These are phyloP conservation scores for Cephalopterus ornatus DNA, from an alignment of 2,113 vertebrate species.

Conservation along the genomic window DNA sequence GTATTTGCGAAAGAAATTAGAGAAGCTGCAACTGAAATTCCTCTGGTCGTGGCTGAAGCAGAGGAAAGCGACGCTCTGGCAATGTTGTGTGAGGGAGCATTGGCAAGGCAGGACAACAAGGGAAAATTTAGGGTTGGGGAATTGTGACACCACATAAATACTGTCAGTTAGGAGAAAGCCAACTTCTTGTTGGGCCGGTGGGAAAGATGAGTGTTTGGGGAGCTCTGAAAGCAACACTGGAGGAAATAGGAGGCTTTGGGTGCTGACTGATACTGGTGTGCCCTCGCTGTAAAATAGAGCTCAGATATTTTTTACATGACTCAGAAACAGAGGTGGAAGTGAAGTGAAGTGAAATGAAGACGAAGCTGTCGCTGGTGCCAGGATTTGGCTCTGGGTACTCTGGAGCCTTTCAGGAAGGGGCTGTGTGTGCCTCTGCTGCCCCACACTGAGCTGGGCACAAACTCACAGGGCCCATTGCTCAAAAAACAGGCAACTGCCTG, in stretches of 20 bases:
- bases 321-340: not conserved
- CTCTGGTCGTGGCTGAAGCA: not conserved
- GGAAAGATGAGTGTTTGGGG: not conserved
- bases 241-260: not conserved
- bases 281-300: accelerated
- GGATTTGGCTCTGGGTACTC: not conserved
- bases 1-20: conserved; percentile 6
- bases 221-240: not conserved
- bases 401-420: not conserved
- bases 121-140: not conserved
- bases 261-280: not conserved
- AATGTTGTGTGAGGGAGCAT: not conserved
- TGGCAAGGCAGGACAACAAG: not conserved
- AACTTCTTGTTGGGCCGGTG: not conserved
- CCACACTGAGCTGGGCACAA: not conserved
- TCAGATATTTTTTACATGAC: not conserved
- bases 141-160: not conserved
- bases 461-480: not conserved
- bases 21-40: conserved; percentile 19
- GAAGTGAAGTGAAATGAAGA: not conserved
- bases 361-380: not conserved
- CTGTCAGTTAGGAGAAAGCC: not conserved
- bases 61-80: not conserved
- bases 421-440: not conserved
- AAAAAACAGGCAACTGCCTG: not conserved